Base-by-base conservation (phyloP, 2,113 vertebrate species). In the Lathamus discolor region DNA sequence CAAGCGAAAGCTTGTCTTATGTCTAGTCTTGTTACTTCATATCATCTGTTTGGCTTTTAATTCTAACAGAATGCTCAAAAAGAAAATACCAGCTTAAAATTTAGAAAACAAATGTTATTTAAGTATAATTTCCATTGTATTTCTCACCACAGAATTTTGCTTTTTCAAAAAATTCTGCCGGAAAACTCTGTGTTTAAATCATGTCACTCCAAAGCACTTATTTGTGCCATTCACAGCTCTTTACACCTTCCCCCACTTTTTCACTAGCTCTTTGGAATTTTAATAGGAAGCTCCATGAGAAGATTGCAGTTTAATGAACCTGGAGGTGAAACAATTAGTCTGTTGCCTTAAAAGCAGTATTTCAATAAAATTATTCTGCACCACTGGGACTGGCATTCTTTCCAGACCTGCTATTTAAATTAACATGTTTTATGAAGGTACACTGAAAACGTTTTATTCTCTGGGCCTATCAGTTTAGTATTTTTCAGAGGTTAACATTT, bases 301-400 rank as follows among this genome's bases (percentile, higher is more conserved):
- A 77, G n/a, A 86, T 84, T 10, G 5, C 44, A 54, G 8, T 87
- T 93, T 84, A 95, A 82, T 93, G 77, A 93, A 82, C 77, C 31
- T 85, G 24, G 57, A 82, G 81, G 81, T 88, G 74, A 91, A 91
- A 64, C 7, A 67, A 75, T 87, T 91, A 83, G 29, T 33, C 28
- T 91, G 43, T 86, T 85, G 23, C 63, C 63, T 91, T 92, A 87
- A 80, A 94, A 92, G 48, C 23, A 77, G 17, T 66, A 72, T 93
- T 95, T 87, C 82, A 92, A 93, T 94, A 69, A 85, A 86, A 86
- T 89, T 75, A 72, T 28, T 13, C 44, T 89, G 24, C 31, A 69
- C n/a, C 12, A 16, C 37, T 66, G 59, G 48, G 78, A 83, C 3
- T 62, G 13, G 9, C 49, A n/a, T 70, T 77, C 25, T 77, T 83